phyloP scores from a whole-genome alignment of 2,888 invertebrate genomes.

The Drosophila ustulata region DNA sequence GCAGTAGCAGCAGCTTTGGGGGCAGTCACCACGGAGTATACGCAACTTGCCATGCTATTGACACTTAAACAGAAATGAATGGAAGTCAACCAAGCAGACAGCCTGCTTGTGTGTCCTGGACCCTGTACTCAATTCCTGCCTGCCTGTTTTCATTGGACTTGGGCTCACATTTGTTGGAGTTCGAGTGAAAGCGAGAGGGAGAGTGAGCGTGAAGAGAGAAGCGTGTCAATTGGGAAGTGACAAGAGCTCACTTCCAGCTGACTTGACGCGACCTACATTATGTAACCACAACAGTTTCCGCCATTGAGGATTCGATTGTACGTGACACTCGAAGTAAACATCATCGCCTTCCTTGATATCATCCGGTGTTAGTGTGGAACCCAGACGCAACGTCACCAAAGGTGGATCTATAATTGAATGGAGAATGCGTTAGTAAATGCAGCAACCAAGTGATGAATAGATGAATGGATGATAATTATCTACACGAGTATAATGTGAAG shows the following conservation, averaged over 20 bases:
- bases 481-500: not conserved
- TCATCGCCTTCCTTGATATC: constrained; percentile 97
- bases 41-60: constrained; percentile 75
- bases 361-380: constrained; percentile 93
- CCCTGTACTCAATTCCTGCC: constrained; percentile 27
- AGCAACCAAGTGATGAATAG: not conserved
- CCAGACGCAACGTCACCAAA: constrained; percentile 92
- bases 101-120: constrained; percentile 40
- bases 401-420: constrained; percentile 90
- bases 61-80: constrained; percentile 75
- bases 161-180: constrained; percentile 7
- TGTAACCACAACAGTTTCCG: constrained; percentile 94
- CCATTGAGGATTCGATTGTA: constrained; percentile 94
- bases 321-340: constrained; percentile 97
- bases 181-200: not conserved
- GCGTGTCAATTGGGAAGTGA: constrained; percentile 6
- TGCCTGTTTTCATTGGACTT: constrained; percentile 31
- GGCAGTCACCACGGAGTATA: constrained; percentile 47
- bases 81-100: constrained; percentile 62
- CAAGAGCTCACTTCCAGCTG: constrained; percentile 49
- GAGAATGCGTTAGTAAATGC: constrained; percentile 6
- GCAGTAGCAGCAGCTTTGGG: not conserved
- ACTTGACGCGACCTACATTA: constrained; percentile 89
- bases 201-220: not conserved
- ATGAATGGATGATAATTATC: not conserved